Base-by-base conservation (phyloP, 2,113 vertebrate species). In the Melanotaenia duboulayi region DNA sequence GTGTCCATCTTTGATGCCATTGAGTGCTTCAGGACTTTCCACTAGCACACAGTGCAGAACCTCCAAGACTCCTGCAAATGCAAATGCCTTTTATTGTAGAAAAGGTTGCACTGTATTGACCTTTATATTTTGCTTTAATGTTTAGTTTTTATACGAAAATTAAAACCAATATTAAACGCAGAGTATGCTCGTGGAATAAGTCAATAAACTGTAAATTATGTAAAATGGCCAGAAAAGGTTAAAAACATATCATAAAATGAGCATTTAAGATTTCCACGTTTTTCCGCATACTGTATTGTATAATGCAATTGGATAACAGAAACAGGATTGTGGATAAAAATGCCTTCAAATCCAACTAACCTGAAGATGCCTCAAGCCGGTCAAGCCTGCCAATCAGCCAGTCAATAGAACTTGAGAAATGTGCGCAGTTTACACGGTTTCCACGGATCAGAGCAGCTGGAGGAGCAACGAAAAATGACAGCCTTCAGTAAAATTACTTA, bases 321-420 rank as follows among this genome's bases (percentile, higher is more conserved):
- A 28, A 28, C 28, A 28, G 28, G 28, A 28, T 6, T 3, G 6
- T 11, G 7, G 25, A 20, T 12, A 3, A 50, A 39, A 22, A 39
- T n/a, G 23, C 2, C 22, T 16, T 32, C 10, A 62, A 64, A 56
- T 67, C 14, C 13, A 83, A 79, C 94, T 4, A 92, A 98, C 97
- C 97, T 73, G 95, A 95, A 54, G 96, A 98, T 14, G 96, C 97
- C 88, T 98, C 97, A 42, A 96, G 83, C 65, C 92, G 93, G 83
- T 99, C 96, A 73, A 99, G 82, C 84, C 96, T 95, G 92, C 95
- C 94, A 76, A 98, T 95, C 22, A 98, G 77, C 97, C 97, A 99
- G 48, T 99, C 96, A 5, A 98, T 91, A 22, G 97, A 98, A 68
- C 93, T 87, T 12, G 97, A 97, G 92, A 99, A 98, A 0, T 96